phyloP scores from a whole-genome alignment of 1,140 invertebrate species.

The Spodoptera frugiperda region DNA sequence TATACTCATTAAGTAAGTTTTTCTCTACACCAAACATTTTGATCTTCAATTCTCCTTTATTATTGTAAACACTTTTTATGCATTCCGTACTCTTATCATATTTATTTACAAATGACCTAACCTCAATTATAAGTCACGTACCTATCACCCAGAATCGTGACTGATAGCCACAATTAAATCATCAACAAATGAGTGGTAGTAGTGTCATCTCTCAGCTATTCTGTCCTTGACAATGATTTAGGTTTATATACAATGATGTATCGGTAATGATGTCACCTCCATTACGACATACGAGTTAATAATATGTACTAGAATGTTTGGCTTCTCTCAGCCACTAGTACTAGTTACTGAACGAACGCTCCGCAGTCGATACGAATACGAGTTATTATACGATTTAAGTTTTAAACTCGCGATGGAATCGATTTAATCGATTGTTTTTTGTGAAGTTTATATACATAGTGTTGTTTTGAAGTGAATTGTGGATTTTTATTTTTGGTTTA shows the following conservation, averaged over 20 bases:
- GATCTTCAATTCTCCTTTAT: too few species aligned
- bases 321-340: slow-evolving; percentile 43
- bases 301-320: slow-evolving; percentile 49
- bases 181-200: neutral
- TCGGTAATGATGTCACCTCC: slow-evolving; percentile 59
- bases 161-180: slow-evolving; percentile 2
- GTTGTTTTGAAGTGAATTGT: neutral
- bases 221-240: slow-evolving; percentile 55
- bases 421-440: slow-evolving; percentile 34
- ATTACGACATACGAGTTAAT: slow-evolving; percentile 56
- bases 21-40: too few species aligned
- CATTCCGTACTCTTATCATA: too few species aligned
- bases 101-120: neutral
- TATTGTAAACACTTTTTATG: too few species aligned
- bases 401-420: slow-evolving; percentile 38
- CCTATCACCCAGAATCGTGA: slow-evolving; percentile 8
- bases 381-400: slow-evolving; percentile 22
- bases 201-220: slow-evolving; percentile 33
- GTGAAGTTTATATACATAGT: slow-evolving; percentile 32
- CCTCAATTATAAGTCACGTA: neutral
- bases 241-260: slow-evolving; percentile 51
- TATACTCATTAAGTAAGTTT: too few species aligned
- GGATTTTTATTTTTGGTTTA: slow-evolving; percentile 1
- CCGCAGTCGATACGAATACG: slow-evolving; percentile 42
- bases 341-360: slow-evolving; percentile 45